Evolutionary conservation across 2,113 vertebrate species (phyloP), one percentile per base, ranked within the genome.

Genomic region (Proteles cristata): DNA sequence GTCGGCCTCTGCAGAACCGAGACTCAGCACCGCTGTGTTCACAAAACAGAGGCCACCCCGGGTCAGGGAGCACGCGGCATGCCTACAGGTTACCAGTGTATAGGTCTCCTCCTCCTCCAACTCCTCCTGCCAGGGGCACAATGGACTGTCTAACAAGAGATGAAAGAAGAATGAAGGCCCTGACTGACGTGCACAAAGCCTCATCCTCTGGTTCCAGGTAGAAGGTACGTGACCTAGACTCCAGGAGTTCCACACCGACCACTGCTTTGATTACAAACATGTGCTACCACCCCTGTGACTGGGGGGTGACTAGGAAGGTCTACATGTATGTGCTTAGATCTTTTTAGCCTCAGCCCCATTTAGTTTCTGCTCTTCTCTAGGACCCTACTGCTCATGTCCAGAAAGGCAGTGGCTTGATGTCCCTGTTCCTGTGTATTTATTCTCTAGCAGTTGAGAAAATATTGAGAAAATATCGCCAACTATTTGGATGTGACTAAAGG

Each of bases 81-180:
- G 88, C 85, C 89, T 96, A 94, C 25, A 61, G 89, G 93, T 98
- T 98, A 98, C 98, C 98, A 97, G 68, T 66, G 96, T 76, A 71
- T 65, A 93, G 58, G 92, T 81, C 15, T 95, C 94, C 73, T 96
- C 96, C 95, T 93, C 90, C 97, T 97, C 87, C 84, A 96, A 97
- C 92, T 96, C 94, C 69, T 97, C 91, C 55, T 65, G 96, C 97
- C 97, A 92, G 45, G 89, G 96, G 94, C 86, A 97, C 95, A 98
- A 77, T 55, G 90, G 88, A 92, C 87, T 97, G 73, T 96, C 97
- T 98, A 97, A 90, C 71, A 96, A 94, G 93, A 98, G 92, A 96
- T 97, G 80, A 98, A 71, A 85, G 58, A 91, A 83, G 0, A 95
- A 76, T 93, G 69, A 96, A 87, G 81, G 50, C 33, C 35, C 76